A percentile compares a stretch with the other conserved stretches of the same genome.
Conservation (phyloP, 35 echinoderm and acorn worm species). For the Lytechinus pictus region DNA sequence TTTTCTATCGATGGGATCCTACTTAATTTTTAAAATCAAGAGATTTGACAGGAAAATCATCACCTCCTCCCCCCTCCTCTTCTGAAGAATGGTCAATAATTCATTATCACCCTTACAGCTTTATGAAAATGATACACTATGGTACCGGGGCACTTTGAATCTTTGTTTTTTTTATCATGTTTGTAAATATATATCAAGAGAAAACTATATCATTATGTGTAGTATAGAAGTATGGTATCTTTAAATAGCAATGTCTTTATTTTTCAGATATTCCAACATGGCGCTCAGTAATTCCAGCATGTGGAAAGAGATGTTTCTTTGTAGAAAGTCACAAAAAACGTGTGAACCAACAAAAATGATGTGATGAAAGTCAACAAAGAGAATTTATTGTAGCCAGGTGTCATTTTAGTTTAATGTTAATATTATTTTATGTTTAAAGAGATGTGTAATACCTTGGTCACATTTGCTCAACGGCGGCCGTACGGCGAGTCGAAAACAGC, state of each 20-base stretch:
- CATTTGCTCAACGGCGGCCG: too few relatives aligned
- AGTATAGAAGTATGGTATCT: background rate
- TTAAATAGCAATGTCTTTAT: background rate
- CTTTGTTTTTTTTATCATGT: slow-evolving; percentile 19
- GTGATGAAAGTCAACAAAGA: background rate
- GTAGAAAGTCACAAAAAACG: background rate
- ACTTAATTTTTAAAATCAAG: too few relatives aligned
- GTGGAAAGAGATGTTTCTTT: background rate
- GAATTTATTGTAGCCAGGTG: too few relatives aligned
- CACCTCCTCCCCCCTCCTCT: too few relatives aligned
- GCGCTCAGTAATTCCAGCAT: background rate
- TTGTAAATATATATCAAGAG: background rate
- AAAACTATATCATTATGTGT: background rate
- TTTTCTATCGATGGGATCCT: too few relatives aligned
- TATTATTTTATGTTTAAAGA: background rate
- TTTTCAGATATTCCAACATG: background rate
- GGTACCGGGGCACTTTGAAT: background rate
- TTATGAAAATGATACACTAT: background rate
- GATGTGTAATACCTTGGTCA: too few relatives aligned
- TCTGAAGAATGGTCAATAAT: too few relatives aligned
- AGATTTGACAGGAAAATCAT: too few relatives aligned
- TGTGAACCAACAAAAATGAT: background rate
- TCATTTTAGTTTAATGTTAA: background rate
- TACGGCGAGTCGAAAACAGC: too few relatives aligned
- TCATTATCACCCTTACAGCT: too few relatives aligned